A percentile compares a stretch with the other conserved stretches of the same genome.
These are phyloP conservation scores for Orchesella cincta DNA, from an alignment of 1,140 invertebrate species.

Conservation along the genomic window DNA sequence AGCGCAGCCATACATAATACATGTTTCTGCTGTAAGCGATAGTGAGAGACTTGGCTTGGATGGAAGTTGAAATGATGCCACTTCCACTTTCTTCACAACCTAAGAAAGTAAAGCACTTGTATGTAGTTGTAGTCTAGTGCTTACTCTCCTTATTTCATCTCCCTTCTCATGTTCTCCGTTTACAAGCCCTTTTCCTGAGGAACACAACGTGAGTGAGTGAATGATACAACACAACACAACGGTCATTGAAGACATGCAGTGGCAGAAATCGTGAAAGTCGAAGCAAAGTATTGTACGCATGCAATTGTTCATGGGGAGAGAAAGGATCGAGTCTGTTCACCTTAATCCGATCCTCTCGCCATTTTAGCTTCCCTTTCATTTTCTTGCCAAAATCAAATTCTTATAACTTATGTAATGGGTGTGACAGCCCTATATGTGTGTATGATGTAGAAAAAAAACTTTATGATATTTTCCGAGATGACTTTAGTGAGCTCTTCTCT, in stretches of 20 bases:
- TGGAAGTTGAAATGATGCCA: too few relatives aligned
- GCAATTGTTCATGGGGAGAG: not conserved
- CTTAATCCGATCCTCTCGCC: constrained; percentile 14
- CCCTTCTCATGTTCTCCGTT: too few relatives aligned
- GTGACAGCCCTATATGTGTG: constrained; percentile 1
- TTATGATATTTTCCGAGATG: not conserved
- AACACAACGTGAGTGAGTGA: too few relatives aligned
- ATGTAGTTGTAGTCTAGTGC: too few relatives aligned
- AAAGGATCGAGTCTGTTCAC: not conserved
- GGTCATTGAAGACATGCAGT: not conserved
- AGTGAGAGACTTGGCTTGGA: too few relatives aligned
- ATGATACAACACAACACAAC: not conserved
- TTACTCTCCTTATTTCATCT: too few relatives aligned
- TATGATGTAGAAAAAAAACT: not conserved
- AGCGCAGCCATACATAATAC: too few relatives aligned
- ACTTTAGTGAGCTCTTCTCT: not conserved
- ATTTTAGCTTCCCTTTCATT: not conserved
- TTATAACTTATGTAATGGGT: not conserved
- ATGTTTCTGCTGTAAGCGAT: too few relatives aligned
- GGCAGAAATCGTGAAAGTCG: not conserved
- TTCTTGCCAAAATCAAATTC: constrained; percentile 13
- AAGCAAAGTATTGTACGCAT: not conserved
- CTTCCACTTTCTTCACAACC: too few relatives aligned
- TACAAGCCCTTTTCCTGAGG: too few relatives aligned
- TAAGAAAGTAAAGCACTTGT: too few relatives aligned